Conservation (phyloP, 2,113 vertebrate species). For the Varanus salvator region DNA sequence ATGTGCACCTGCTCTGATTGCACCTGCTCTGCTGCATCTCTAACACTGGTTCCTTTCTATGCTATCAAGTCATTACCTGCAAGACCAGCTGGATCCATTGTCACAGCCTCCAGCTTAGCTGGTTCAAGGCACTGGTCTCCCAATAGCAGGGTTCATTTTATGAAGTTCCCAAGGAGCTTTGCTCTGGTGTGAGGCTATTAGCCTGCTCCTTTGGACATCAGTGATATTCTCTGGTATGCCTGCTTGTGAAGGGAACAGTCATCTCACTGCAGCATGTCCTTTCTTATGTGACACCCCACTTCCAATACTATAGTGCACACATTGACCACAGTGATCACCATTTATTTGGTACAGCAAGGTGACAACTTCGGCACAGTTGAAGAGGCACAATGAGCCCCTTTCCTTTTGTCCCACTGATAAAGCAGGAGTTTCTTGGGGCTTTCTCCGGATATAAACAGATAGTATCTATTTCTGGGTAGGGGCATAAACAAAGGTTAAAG, state of each 20-base stretch:
- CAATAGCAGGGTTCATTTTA: background rate
- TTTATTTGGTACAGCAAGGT: background rate
- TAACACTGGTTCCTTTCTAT: background rate
- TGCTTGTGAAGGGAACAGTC: background rate
- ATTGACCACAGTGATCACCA: background rate
- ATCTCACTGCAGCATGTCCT: background rate
- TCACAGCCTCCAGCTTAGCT: background rate
- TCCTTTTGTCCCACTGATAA: background rate
- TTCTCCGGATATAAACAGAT: background rate
- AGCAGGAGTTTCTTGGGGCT: background rate
- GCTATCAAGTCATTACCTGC: background rate
- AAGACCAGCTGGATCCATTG: background rate
- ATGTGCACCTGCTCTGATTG: background rate
- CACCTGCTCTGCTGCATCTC: background rate
- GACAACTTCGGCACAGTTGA: background rate
- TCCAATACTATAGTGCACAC: background rate
- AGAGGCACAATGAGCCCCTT: background rate
- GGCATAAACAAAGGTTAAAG: background rate
- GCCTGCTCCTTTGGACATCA: background rate
- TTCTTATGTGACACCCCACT: background rate
- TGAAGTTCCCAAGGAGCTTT: background rate
- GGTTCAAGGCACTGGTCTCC: background rate
- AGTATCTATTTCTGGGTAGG: background rate
- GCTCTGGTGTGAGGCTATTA: background rate
- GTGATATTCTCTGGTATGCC: background rate